Conservation (phyloP, 2,113 vertebrate genomes). For the Isurus oxyrinchus region DNA sequence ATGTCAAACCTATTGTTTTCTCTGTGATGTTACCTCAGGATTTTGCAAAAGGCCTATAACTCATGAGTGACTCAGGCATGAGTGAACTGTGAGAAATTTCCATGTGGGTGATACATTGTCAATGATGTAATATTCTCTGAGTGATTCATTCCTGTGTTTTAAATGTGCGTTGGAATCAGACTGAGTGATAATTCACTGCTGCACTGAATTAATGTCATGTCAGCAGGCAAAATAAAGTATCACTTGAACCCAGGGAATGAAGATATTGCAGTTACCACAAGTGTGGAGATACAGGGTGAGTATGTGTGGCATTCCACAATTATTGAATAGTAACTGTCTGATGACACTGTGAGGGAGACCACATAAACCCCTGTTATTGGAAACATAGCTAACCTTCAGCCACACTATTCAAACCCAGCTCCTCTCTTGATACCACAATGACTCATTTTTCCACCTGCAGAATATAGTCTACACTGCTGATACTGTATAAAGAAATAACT, state of each 20-base stretch:
- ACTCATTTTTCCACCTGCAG: background rate
- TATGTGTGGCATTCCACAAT: constrained; percentile 16
- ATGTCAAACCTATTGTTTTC: background rate
- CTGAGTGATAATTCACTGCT: constrained; percentile 26
- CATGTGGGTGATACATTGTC: constrained; percentile 21
- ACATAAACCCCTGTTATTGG: background rate
- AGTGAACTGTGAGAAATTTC: background rate
- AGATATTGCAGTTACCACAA: constrained; percentile 4
- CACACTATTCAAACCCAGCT: background rate
- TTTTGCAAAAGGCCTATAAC: constrained; percentile 18
- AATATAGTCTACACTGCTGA: background rate
- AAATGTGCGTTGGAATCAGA: constrained; percentile 2
- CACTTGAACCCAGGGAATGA: constrained; percentile 16
- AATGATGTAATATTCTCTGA: constrained; percentile 17
- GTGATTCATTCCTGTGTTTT: constrained; percentile 22
- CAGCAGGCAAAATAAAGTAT: background rate
- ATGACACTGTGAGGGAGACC: background rate
- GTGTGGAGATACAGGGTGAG: background rate
- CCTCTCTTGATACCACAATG: background rate
- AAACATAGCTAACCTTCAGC: background rate
- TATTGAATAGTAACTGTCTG: constrained; percentile 21
- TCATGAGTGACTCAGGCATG: background rate
- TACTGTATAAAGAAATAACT: background rate
- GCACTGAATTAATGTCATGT: constrained; percentile 29
- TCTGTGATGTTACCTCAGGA: background rate